Evolutionary conservation across 2,113 vertebrate species (phyloP), one percentile per base, ranked within the genome.

Genomic region (Charadrius vociferus): DNA sequence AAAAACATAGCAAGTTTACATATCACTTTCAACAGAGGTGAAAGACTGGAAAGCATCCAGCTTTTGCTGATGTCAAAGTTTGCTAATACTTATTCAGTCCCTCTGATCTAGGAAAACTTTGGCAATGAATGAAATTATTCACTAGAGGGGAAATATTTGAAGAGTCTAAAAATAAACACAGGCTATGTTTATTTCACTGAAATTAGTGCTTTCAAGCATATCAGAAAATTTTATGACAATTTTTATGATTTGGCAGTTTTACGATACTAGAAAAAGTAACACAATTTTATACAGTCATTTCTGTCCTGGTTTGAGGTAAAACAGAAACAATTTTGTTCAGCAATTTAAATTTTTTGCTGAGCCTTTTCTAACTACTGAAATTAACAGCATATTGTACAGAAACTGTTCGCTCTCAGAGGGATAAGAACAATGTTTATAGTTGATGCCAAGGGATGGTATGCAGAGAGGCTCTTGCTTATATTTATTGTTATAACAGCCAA

Each of bases 71-170:
- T 87, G 58, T 80, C 39, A 66, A 45, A 90, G 77, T 74, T 24
- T 92, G 11, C 4, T 88, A 68, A 45, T 43, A 80, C 85, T 87
- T 89, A 84, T 37, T 90, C 52, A 78, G 24, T 20, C 7, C 4
- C 14, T 8, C 7, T 67, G 67, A 75, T 56, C 88, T 73, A 52
- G 47, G 47, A 92, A 90, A 85, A 77, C 12, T 62, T 90, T 90
- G 78, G 49, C 61, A 93, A 26, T 70, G 87, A 94, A 94, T 83
- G 11, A 70, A 97, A 94, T 15, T 43, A 67, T 84, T 96, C 63
- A 81, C 27, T 58, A 77, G 61, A 88, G 22, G 11, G 39, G 63
- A 93, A 91, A 61, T 10, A 72, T 77, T 66, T 85, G 23, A 91
- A 74, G 41, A 78, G 18, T 81, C 67, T 81, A 95, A 93, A 95